A percentile compares a stretch with the other conserved stretches of the same genome.
These are phyloP conservation scores for Neosilurus hyrtlii DNA, from an alignment of 2,797 vertebrate genomes.

Conservation along the genomic window DNA sequence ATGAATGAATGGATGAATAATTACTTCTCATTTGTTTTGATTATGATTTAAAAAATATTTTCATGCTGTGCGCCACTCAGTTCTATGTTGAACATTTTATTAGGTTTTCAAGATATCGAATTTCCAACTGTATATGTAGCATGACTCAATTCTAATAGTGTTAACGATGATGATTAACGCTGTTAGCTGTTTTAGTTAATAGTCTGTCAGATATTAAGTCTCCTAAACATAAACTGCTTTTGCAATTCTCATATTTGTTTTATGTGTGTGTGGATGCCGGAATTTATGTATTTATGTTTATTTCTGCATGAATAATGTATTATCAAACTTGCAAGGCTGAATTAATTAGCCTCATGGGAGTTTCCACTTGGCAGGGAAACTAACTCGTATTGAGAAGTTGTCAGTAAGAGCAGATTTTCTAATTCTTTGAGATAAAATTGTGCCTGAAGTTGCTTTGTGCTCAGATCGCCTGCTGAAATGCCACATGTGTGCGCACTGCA, in stretches of 20 bases:
- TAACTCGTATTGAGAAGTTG: conserved; percentile 5
- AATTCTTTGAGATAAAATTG: conserved; percentile 9
- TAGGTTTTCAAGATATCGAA: too few relatives aligned
- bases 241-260: background rate
- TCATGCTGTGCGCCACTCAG: background rate
- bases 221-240: background rate
- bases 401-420: conserved; percentile 4
- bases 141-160: background rate
- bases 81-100: background rate
- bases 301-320: conserved; percentile 1
- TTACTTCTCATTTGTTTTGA: too few relatives aligned
- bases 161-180: background rate
- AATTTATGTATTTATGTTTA: conserved; percentile 1
- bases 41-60: too few relatives aligned
- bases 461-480: background rate
- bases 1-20: too few relatives aligned
- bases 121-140: background rate
- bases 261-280: background rate
- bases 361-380: background rate
- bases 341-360: conserved; percentile 16
- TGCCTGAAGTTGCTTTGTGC: background rate
- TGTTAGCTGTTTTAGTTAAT: background rate
- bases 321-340: background rate
- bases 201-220: background rate
- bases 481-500: background rate